Evolutionary conservation across 2,113 vertebrate species (phyloP).

Genomic region (Oncorhynchus nerka): DNA sequence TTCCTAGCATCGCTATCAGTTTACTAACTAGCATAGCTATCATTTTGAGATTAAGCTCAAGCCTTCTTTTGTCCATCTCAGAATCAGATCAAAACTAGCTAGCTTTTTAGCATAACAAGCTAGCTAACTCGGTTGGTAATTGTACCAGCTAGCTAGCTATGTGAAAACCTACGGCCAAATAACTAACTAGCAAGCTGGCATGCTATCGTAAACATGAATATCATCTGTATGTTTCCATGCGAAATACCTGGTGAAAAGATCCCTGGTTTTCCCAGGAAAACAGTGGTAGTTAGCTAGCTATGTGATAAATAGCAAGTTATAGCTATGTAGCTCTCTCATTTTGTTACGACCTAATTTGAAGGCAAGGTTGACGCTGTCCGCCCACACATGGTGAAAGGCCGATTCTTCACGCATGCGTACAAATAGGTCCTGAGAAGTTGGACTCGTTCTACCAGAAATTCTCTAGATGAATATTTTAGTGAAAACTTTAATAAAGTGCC

Average conservation of each 20-base stretch:
- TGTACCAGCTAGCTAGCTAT: neutral
- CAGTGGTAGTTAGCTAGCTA: neutral
- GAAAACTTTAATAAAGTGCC: too few species aligned
- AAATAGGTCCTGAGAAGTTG: too few species aligned
- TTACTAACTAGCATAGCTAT: conserved; percentile 5
- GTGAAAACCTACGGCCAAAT: neutral
- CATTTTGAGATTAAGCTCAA: neutral
- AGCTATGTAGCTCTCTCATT: neutral
- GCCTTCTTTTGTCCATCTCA: neutral
- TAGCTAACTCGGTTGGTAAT: neutral
- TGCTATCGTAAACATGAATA: too few species aligned
- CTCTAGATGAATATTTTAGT: too few species aligned
- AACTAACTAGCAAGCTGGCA: too few species aligned
- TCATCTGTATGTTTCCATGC: neutral
- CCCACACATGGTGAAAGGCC: neutral
- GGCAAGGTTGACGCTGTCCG: neutral
- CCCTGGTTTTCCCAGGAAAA: neutral
- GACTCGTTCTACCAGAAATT: neutral
- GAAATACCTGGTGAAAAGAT: conserved; percentile 37
- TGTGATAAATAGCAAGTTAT: conserved; percentile 14
- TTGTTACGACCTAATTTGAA: neutral
- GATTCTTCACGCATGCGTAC: neutral
- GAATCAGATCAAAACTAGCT: neutral
- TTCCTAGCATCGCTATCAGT: too few species aligned
- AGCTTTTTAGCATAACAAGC: neutral